These are phyloP conservation scores for Furnarius figulus DNA, from an alignment of 2,113 vertebrate species.

Conservation along the genomic window DNA sequence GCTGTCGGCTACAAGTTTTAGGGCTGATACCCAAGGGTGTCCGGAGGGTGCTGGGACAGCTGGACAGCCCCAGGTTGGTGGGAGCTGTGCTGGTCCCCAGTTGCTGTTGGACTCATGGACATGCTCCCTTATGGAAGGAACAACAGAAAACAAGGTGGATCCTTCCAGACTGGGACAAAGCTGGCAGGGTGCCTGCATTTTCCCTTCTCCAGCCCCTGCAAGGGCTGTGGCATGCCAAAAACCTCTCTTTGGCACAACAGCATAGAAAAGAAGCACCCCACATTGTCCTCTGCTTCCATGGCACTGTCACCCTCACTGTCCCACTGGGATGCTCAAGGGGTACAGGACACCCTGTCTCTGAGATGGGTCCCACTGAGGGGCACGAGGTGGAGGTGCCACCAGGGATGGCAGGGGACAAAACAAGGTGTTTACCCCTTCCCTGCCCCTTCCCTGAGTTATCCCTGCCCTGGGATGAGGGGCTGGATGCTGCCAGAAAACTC, in stretches of 20 bases:
- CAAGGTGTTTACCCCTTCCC: not conserved
- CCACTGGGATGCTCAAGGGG: fast-evolving
- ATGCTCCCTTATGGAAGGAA: fast-evolving
- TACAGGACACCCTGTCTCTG: not conserved
- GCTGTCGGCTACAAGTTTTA: fast-evolving
- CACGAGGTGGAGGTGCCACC: fast-evolving
- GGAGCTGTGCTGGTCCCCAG: not conserved
- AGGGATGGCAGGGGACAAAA: not conserved
- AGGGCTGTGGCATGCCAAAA: not conserved
- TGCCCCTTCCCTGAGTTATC: not conserved
- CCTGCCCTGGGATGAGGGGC: not conserved
- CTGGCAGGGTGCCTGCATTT: fast-evolving
- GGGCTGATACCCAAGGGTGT: not conserved
- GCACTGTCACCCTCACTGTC: not conserved
- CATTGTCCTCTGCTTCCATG: not conserved
- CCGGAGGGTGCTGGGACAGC: not conserved
- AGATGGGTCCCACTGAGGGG: not conserved
- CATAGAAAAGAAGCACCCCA: not conserved
- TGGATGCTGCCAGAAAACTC: not conserved
- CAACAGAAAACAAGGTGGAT: not conserved
- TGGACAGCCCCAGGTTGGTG: not conserved
- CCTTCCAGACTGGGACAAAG: not conserved
- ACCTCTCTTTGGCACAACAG: not conserved
- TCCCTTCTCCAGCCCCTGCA: not conserved
- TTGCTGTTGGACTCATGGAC: not conserved